phyloP scores from a whole-genome alignment of 2,888 invertebrate species.

The Cotesia congregata region DNA sequence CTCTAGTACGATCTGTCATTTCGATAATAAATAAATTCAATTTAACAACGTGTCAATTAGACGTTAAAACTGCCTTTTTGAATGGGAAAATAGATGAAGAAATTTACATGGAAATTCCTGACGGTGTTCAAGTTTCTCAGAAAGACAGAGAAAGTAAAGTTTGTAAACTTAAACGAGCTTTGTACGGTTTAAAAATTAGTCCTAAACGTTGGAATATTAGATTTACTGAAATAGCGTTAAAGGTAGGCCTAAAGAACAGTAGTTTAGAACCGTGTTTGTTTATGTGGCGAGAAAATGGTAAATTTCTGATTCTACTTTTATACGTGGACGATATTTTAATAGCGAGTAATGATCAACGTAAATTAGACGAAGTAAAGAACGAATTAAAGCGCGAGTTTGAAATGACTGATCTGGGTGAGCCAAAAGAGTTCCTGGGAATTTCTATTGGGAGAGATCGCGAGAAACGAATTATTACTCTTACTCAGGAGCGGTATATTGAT shows the following conservation, averaged over 20 bases:
- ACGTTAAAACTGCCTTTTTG: no score
- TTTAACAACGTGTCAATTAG: no score
- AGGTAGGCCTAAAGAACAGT: conserved; percentile 44
- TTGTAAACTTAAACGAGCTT: conserved; percentile 44
- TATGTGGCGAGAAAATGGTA: conserved; percentile 37
- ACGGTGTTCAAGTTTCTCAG: background rate
- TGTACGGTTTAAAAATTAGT: conserved; percentile 48
- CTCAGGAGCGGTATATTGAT: conserved; percentile 21
- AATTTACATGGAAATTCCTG: no score
- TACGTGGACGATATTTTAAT: conserved; percentile 49
- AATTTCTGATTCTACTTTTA: conserved; percentile 41
- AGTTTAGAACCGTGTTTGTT: conserved; percentile 48
- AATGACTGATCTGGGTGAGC: conserved; percentile 48
- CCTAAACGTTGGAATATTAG: conserved; percentile 48
- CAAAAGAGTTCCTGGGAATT: conserved; percentile 38
- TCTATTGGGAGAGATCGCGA: conserved; percentile 30
- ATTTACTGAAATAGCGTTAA: conserved; percentile 46
- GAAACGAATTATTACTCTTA: conserved; percentile 7
- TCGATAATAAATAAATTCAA: no score
- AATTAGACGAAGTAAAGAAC: conserved; percentile 39
- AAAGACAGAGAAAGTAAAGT: conserved; percentile 30
- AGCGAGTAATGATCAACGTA: conserved; percentile 42
- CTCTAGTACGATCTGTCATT: no score
- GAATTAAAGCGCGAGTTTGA: conserved; percentile 41
- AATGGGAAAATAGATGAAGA: no score